phyloP scores from a whole-genome alignment of 2,888 invertebrate species.

The Eugnorisma glareosa region DNA sequence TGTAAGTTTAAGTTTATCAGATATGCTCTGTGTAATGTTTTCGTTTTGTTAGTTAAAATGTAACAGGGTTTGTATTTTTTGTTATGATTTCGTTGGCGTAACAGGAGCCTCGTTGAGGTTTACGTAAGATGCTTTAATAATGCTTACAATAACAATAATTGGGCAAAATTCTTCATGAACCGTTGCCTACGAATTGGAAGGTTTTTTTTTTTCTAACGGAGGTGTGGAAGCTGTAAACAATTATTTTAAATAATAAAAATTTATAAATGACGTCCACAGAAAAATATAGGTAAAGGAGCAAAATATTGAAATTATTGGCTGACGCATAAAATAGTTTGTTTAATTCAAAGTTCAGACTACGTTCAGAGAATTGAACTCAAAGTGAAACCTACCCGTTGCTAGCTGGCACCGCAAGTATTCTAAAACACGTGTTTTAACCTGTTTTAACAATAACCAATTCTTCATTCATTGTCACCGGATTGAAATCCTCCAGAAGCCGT shows the following conservation, averaged over 20 bases:
- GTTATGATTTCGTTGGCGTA: constrained; percentile 25
- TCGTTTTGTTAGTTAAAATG: constrained; percentile 51
- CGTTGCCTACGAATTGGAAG: constrained; percentile 33
- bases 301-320: not conserved
- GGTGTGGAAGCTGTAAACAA: not conserved
- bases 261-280: not conserved
- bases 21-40: constrained; percentile 65
- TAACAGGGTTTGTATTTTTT: constrained; percentile 37
- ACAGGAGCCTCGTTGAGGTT: constrained; percentile 16
- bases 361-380: not conserved
- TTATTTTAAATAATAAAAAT: not conserved
- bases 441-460: constrained; percentile 1
- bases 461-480: constrained; percentile 1
- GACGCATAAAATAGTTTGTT: too few species aligned
- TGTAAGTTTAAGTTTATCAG: constrained; percentile 69
- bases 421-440: not conserved
- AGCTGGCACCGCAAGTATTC: not conserved
- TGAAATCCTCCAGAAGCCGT: constrained; percentile 38
- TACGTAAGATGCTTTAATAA: constrained; percentile 39
- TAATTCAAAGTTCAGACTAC: not conserved
- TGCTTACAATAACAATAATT: constrained; percentile 44
- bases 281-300: not conserved
- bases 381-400: not conserved
- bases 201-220: constrained; percentile 11
- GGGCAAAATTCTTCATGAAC: constrained; percentile 34